Percentiles rank a stretch among this genome's conserved stretches.
Evolutionary conservation across 2,113 vertebrate genomes (phyloP).

Genomic region (Procavia capensis): DNA sequence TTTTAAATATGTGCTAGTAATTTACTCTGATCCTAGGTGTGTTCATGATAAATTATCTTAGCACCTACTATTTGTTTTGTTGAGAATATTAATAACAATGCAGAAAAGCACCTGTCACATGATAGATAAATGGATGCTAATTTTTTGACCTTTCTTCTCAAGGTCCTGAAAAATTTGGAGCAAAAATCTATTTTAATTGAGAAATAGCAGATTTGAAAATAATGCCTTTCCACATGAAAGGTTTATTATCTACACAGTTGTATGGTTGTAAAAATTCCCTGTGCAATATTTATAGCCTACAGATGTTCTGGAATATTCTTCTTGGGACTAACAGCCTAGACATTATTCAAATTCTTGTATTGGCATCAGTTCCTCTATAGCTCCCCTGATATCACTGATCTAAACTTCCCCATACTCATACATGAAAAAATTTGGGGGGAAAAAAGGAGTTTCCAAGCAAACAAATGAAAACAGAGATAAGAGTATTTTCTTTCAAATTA

Average conservation of each 20-base stretch:
- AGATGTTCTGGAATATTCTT: neutral
- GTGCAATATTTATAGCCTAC: neutral
- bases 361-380: neutral
- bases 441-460: neutral
- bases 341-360: neutral
- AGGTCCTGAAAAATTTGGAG: neutral
- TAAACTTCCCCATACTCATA: neutral
- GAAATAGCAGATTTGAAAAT: conserved; percentile 35
- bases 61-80: neutral
- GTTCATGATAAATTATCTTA: conserved; percentile 5
- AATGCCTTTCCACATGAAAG: neutral
- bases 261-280: neutral
- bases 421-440: neutral
- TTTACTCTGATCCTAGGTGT: neutral
- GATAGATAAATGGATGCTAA: neutral
- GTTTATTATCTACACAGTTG: neutral
- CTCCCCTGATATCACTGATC: neutral
- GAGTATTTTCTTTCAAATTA: conserved; percentile 1
- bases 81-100: neutral
- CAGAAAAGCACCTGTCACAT: neutral
- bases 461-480: neutral
- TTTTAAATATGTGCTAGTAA: conserved; percentile 50
- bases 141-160: neutral
- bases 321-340: neutral
- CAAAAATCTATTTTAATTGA: conserved; percentile 20